These are phyloP conservation scores for Anolis carolinensis DNA, from an alignment of 2,113 vertebrate genomes.

Conservation along the genomic window DNA sequence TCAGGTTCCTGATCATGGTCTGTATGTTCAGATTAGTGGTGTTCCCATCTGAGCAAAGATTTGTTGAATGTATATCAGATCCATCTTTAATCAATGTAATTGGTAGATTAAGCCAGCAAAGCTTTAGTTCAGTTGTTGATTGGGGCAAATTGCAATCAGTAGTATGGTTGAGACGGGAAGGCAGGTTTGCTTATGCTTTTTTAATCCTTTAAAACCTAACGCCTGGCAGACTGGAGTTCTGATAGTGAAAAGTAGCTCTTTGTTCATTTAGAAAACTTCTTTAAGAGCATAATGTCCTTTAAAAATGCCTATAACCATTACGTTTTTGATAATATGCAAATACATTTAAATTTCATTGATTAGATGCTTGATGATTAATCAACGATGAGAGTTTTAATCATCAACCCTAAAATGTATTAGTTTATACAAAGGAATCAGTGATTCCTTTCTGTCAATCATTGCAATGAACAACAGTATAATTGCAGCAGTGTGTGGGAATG, in stretches of 20 bases:
- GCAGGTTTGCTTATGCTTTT: background rate
- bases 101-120: background rate
- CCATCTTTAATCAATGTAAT: background rate
- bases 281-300: background rate
- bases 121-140: background rate
- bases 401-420: background rate
- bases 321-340: background rate
- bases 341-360: conserved; percentile 3
- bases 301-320: background rate
- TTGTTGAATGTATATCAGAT: background rate
- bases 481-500: too few species aligned
- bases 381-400: background rate
- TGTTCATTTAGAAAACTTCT: background rate
- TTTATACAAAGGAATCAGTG: background rate
- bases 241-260: background rate
- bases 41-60: background rate
- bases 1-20: background rate
- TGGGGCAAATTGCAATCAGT: background rate
- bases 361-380: background rate
- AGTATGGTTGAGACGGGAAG: background rate
- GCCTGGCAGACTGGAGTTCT: background rate
- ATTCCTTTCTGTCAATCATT: background rate
- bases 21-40: background rate
- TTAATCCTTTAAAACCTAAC: background rate
- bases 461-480: background rate